Conservation (phyloP, 2,113 vertebrate genomes). For the Strix aluco region DNA sequence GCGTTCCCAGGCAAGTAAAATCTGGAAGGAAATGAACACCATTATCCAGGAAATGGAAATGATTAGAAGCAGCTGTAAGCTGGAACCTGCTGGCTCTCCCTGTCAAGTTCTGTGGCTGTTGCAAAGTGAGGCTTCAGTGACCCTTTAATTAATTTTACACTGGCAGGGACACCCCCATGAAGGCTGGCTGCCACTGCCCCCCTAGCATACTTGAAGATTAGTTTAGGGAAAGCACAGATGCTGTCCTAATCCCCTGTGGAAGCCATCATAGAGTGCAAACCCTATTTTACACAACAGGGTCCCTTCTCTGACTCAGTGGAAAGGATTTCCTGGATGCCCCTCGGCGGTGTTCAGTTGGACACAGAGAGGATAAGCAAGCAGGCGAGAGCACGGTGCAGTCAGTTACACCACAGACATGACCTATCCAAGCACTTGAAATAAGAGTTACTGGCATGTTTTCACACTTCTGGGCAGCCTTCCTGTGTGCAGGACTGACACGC, state of each 20-base stretch:
- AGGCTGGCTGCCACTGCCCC: background rate
- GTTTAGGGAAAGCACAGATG: background rate
- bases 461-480: background rate
- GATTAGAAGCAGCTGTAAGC: conserved; percentile 30
- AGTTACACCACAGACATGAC: background rate
- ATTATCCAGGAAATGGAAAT: conserved; percentile 14
- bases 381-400: rapidly evolving
- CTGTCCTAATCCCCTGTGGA: background rate
- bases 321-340: conserved; percentile 14
- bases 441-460: background rate
- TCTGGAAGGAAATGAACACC: conserved; percentile 18
- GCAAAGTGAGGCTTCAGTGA: rapidly evolving
- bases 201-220: background rate
- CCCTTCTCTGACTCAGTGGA: background rate
- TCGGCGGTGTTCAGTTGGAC: rapidly evolving
- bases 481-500: rapidly evolving
- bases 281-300: background rate
- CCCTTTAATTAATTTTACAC: background rate
- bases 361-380: background rate
- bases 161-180: background rate
- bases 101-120: background rate
- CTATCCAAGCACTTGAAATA: background rate
- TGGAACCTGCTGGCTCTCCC: background rate
- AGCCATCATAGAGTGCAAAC: background rate
- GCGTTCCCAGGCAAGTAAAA: background rate